These are phyloP conservation scores for Cranoglanis bouderius DNA, from an alignment of 2,113 vertebrate species.

Conservation along the genomic window DNA sequence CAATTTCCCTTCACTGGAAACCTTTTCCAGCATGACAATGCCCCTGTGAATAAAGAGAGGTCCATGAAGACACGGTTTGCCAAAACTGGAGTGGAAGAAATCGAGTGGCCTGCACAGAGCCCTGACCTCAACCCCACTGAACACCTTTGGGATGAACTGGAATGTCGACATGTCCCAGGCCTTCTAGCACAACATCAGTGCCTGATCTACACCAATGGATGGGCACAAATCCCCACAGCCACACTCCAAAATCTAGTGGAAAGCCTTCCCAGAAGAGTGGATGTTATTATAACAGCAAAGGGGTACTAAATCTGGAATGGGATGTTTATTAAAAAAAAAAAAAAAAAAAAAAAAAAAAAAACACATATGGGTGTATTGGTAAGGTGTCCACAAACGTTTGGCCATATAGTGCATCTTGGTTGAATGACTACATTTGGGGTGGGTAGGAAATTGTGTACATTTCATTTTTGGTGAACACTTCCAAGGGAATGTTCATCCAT, in stretches of 20 bases:
- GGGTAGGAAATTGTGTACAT: background rate
- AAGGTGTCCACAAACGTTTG: background rate
- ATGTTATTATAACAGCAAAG: background rate
- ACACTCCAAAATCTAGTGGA: background rate
- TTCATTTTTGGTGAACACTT: background rate
- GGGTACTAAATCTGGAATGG: background rate
- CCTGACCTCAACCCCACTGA: background rate
- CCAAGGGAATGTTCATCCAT: background rate
- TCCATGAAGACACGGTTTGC: too few relatives aligned
- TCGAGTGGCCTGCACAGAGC: background rate
- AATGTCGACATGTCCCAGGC: background rate
- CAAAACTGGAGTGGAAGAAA: background rate
- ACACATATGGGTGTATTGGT: too few relatives aligned
- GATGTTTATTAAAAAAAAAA: too few relatives aligned
- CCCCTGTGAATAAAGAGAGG: background rate
- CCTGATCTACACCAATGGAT: background rate
- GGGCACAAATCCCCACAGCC: background rate
- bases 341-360: too few relatives aligned
- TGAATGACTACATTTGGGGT: background rate
- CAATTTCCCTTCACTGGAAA: background rate
- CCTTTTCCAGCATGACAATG: background rate
- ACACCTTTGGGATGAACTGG: background rate
- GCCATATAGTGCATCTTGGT: background rate
- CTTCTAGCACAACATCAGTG: background rate
- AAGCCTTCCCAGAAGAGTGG: background rate